These are phyloP conservation scores for Zaprionus bogoriensis DNA, from an alignment of 2,888 invertebrate genomes.

Conservation along the genomic window DNA sequence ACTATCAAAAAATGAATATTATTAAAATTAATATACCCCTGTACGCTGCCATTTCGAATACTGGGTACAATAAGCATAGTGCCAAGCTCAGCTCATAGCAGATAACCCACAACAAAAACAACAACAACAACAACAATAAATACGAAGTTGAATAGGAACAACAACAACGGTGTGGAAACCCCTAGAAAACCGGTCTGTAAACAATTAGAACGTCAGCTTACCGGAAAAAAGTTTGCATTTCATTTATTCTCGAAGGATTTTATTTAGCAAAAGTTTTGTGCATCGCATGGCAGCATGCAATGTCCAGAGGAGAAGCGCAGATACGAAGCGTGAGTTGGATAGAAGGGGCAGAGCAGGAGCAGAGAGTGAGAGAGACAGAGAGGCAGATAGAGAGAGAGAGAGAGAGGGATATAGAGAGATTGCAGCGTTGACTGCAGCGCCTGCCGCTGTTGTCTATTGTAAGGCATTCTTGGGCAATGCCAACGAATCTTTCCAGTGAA, in stretches of 20 bases:
- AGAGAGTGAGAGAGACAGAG: too few relatives aligned
- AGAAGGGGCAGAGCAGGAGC: too few relatives aligned
- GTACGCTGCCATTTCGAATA: background rate
- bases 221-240: constrained; percentile 78
- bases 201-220: constrained; percentile 75
- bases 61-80: constrained; percentile 38
- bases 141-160: constrained; percentile 2
- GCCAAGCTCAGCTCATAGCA: constrained; percentile 28
- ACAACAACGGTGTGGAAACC: constrained; percentile 18
- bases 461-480: constrained; percentile 8
- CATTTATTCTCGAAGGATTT: constrained; percentile 72
- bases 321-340: too few relatives aligned
- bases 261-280: constrained; percentile 57
- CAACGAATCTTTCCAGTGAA: constrained; percentile 10
- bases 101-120: constrained; percentile 31
- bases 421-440: background rate
- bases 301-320: constrained; percentile 28
- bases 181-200: constrained; percentile 49
- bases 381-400: background rate
- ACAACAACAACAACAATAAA: constrained; percentile 13
- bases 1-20: background rate
- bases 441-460: constrained; percentile 17
- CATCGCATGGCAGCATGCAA: constrained; percentile 28
- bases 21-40: constrained; percentile 11
- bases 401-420: background rate